Conservation (phyloP, 2,113 vertebrate genomes). For the Ammospiza caudacuta region DNA sequence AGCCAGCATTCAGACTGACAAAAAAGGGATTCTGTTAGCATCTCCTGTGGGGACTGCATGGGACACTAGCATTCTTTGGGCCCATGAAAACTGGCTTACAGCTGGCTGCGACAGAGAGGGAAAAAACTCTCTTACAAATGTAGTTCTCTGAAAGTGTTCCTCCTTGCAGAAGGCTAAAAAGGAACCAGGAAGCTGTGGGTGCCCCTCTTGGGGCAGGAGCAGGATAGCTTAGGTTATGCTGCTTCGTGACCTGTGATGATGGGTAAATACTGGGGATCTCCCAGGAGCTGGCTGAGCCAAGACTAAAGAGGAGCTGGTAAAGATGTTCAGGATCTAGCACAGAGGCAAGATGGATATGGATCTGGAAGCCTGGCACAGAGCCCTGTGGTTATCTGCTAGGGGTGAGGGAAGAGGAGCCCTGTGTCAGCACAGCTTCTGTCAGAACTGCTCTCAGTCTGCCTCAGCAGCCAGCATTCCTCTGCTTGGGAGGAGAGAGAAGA, state of each 20-base stretch:
- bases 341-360: fast-evolving
- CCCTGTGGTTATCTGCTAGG: background rate
- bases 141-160: background rate
- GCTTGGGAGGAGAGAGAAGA: background rate
- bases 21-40: background rate
- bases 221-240: background rate
- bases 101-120: background rate
- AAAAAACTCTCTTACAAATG: fast-evolving
- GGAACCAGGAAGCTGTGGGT: background rate
- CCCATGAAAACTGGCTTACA: background rate
- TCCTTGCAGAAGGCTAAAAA: background rate
- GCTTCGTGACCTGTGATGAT: fast-evolving
- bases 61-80: background rate
- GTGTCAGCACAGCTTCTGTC: background rate
- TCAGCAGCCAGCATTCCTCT: background rate
- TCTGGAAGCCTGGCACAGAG: background rate
- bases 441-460: background rate
- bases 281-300: background rate
- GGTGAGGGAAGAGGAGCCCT: background rate
- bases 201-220: background rate
- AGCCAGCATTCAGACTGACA: background rate
- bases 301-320: background rate
- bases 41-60: background rate
- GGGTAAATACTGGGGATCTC: background rate
- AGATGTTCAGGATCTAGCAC: fast-evolving